Evolutionary conservation across 64 coral and sea anemone species (phyloP), one percentile per base, ranked within the genome.

Genomic region (Dendronephthya gigantea): DNA sequence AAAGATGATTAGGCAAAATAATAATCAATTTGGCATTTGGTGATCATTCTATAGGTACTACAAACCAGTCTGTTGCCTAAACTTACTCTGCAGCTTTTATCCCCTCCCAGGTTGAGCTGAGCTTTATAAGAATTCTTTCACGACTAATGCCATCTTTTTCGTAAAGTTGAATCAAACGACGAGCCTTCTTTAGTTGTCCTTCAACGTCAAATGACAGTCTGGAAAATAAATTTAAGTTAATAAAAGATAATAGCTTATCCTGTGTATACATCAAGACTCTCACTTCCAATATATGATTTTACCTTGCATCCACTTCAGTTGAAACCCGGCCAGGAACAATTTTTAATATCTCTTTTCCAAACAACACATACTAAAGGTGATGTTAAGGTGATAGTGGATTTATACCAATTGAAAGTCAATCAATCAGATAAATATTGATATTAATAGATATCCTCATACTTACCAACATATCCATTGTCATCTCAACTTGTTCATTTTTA

Each of bases 251-350:
- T n/a, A n/a, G n/a, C n/a, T n/a, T 8, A 16, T 12, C 13, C 50
- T 52, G 50, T 52, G 23, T 16, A 1, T 52, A 22, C 23, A 52
- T 22, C 1, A 16, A 7, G 48, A 50, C 7, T 50, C 7, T 50
- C 16, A 12, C 13, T 52, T 52, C 13, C 8, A 12, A 52, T 22
- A 52, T n/a, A 27, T 27, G 7, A 62, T 19, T 22, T 35, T 84
- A 93, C 94, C 94, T 96, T 81, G 94, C 94, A 92, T 96, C 94
- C 13, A 96, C 94, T 82, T 96, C 94, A 48, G 94, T 96, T 50
- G 94, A 96, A 85, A 96, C 94, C 43, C 90, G 62, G 0, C 94
- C 94, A 48, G 94, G 94, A 35, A 96, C 85, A 66, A 93, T 92
- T 83, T 93, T 93, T 14, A 96, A 62, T 68, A 96, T 92, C 82